These are phyloP conservation scores for Drosophila parthenogenetica DNA, from an alignment of 2,888 invertebrate genomes.

Conservation along the genomic window DNA sequence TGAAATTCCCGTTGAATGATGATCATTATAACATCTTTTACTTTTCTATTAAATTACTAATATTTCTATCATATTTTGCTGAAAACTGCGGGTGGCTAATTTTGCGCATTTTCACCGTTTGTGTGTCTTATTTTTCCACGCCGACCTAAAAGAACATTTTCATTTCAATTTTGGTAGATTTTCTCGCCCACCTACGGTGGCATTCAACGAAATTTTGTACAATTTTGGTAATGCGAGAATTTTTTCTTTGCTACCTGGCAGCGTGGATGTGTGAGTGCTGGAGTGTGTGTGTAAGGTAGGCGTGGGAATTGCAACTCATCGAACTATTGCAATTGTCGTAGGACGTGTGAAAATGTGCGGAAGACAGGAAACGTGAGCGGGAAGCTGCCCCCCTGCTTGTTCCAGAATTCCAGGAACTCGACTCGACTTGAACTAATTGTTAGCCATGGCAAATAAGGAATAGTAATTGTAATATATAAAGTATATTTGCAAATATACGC, in stretches of 20 bases:
- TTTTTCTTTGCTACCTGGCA: conserved; percentile 58
- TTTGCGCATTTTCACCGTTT: conserved; percentile 59
- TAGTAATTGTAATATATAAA: conserved; percentile 9
- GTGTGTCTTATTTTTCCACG: conserved; percentile 48
- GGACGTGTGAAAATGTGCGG: conserved; percentile 73
- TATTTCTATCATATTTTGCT: conserved; percentile 31
- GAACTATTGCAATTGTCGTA: conserved; percentile 67
- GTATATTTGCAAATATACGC: conserved; percentile 17
- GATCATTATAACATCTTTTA: conserved; percentile 38
- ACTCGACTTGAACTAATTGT: conserved; percentile 31
- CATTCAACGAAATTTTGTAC: conserved; percentile 56
- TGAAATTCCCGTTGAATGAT: conserved; percentile 31
- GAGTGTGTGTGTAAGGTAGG: conserved; percentile 41
- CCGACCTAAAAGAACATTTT: conserved; percentile 48
- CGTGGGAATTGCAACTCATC: conserved; percentile 69
- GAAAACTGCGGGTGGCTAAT: conserved; percentile 68
- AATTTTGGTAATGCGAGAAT: conserved; percentile 55
- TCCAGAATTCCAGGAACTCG: conserved; percentile 38
- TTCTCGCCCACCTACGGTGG: conserved; percentile 68
- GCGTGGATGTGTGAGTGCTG: background rate
- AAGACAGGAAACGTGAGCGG: conserved; percentile 68
- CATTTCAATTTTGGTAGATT: conserved; percentile 42
- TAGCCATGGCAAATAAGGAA: conserved; percentile 25
- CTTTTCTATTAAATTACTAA: conserved; percentile 2
- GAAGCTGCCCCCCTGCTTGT: conserved; percentile 30